These are phyloP conservation scores for Otolemur garnettii DNA, from an alignment of 2,113 vertebrate genomes.

Conservation along the genomic window DNA sequence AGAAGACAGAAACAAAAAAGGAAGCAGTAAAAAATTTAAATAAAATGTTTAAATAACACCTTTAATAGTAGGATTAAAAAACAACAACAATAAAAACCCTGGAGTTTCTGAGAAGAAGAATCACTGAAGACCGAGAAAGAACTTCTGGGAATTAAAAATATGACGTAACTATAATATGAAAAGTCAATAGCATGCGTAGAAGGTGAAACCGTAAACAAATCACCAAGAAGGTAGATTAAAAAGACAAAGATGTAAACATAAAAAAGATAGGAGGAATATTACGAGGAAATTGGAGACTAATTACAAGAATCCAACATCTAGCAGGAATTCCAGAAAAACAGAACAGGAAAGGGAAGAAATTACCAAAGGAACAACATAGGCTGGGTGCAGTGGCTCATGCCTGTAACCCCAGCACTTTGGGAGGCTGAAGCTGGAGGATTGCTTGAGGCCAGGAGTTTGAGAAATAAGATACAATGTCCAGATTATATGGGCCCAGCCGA, in stretches of 20 bases:
- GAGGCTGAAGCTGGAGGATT: too few relatives aligned
- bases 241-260: neutral
- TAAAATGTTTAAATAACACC: neutral
- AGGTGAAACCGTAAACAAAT: neutral
- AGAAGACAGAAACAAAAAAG: neutral
- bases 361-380: neutral
- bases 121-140: neutral
- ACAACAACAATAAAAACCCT: neutral
- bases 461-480: neutral
- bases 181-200: neutral
- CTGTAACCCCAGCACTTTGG: too few relatives aligned
- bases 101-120: neutral
- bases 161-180: neutral
- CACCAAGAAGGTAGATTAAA: neutral
- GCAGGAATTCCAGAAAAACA: neutral
- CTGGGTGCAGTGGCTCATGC: too few relatives aligned
- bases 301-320: neutral
- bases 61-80: neutral
- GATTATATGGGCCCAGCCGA: neutral
- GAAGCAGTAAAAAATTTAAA: neutral
- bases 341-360: neutral
- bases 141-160: neutral
- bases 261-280: neutral
- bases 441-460: neutral
- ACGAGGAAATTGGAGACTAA: neutral